These are phyloP conservation scores for Platerodrilus igneus DNA, from an alignment of 2,888 invertebrate species.

Conservation along the genomic window DNA sequence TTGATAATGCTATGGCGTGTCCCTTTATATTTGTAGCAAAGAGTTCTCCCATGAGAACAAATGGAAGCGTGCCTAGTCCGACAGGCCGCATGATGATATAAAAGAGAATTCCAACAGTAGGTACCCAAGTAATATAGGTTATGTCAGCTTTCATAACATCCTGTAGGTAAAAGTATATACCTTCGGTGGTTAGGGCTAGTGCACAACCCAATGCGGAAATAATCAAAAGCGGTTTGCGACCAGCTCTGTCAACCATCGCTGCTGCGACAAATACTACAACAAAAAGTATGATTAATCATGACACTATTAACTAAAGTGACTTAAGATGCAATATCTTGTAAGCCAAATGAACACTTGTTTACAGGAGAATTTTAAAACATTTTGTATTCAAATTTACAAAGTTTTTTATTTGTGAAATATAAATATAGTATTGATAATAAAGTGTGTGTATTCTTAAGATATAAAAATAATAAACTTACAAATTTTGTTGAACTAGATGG, in stretches of 20 bases:
- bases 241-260: constrained; percentile 52
- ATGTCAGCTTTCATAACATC: constrained; percentile 44
- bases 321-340: no score
- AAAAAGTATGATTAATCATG: background rate
- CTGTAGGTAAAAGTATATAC: constrained; percentile 53
- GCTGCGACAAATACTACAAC: constrained; percentile 29
- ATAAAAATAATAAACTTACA: no score
- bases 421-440: no score
- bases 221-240: constrained; percentile 53
- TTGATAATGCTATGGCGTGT: constrained; percentile 54
- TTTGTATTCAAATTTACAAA: no score
- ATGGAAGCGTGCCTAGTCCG: constrained; percentile 57
- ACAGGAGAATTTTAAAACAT: no score
- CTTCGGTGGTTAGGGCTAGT: constrained; percentile 50
- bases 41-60: constrained; percentile 59
- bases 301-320: no score
- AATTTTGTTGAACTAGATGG: no score
- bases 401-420: no score
- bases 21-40: constrained; percentile 61
- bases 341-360: no score
- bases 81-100: constrained; percentile 56
- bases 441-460: no score
- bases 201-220: constrained; percentile 54
- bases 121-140: constrained; percentile 48
- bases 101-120: constrained; percentile 53